Evolutionary conservation across 2,797 vertebrate genomes (phyloP).

Genomic region (Dendrocincla fuliginosa): DNA sequence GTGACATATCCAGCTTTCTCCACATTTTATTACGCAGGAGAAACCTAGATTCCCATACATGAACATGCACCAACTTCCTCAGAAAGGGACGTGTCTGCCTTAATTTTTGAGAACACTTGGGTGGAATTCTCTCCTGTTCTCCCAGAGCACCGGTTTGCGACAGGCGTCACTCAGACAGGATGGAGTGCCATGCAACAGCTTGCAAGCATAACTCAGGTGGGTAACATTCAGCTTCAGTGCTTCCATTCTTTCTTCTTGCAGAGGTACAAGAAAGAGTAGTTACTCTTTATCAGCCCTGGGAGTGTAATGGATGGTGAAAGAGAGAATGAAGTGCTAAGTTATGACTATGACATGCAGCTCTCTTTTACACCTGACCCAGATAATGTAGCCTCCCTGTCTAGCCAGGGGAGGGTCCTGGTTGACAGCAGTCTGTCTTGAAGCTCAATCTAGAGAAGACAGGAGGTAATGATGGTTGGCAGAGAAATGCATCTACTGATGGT

Average conservation of each 20-base stretch:
- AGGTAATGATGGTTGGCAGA: constrained; percentile 54
- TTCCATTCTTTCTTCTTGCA: constrained; percentile 28
- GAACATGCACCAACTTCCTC: constrained; percentile 35
- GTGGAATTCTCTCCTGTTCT: background rate
- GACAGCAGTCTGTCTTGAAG: constrained; percentile 68
- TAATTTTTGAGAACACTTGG: background rate
- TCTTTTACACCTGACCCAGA: constrained; percentile 59
- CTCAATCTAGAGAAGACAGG: constrained; percentile 70
- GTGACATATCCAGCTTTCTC: constrained; percentile 31
- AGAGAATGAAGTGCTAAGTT: constrained; percentile 34
- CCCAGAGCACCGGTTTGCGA: background rate
- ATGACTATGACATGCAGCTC: constrained; percentile 55
- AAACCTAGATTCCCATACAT: background rate
- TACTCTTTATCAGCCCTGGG: constrained; percentile 21
- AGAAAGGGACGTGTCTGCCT: background rate
- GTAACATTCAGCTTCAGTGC: constrained; percentile 12
- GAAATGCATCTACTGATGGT: constrained; percentile 31
- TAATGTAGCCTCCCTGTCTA: constrained; percentile 66
- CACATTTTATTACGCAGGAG: background rate
- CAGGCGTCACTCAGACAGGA: constrained; percentile 30
- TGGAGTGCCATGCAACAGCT: constrained; percentile 67
- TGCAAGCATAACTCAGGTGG: constrained; percentile 21
- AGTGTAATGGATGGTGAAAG: constrained; percentile 32
- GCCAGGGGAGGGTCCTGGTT: constrained; percentile 54
- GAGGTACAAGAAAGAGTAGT: constrained; percentile 22